Base-by-base conservation (phyloP, 2,113 vertebrate species). In the Mystacornis crossleyi region DNA sequence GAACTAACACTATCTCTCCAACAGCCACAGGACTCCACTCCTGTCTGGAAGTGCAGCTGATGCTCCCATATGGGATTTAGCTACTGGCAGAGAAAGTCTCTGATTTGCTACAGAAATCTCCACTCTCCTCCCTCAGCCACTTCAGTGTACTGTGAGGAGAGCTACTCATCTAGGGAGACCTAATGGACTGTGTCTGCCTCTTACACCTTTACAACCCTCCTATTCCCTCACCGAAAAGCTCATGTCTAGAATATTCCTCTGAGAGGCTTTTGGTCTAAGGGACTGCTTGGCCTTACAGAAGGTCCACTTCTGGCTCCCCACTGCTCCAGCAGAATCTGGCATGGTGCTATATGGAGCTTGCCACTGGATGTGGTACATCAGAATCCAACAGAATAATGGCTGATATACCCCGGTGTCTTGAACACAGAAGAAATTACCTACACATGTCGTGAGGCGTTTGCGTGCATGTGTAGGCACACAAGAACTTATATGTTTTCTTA, bases 41-140 rank as follows among this genome's bases (percentile, higher is more conserved):
- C 83, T 97, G 95, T 96, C 95, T 97, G 95, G 89, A 95, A 95
- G 81, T 93, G 89, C 95, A 97, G 94, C 91, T 96, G 93, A 95
- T 94, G 91, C 96, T 97, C 95, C 95, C 95, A 94, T 96, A 94
- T 95, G 96, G 94, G 95, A 96, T 93, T 94, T 95, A 79, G 91
- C 94, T 95, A 81, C 89, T 97, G 89, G 94, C 94, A 96, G 78
- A 93, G 91, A 96, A 97, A 93, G 21, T 54, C 71, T 93, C 62
- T 50, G 80, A 97, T 86, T 96, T 91, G 89, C 67, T 92, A 60
- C 47, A 92, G 86, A 96, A 96, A 95, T 74, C 89, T 95, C 53
- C 81, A 57, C 70, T 95, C 73, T 94, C 80, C 77, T 95, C 42
- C 93, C 89, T 92, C 69, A 91, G 93, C 64, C 69, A 78, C 61